Conservation (phyloP, 2,888 invertebrate species). For the Rotaria magnacalcarata region DNA sequence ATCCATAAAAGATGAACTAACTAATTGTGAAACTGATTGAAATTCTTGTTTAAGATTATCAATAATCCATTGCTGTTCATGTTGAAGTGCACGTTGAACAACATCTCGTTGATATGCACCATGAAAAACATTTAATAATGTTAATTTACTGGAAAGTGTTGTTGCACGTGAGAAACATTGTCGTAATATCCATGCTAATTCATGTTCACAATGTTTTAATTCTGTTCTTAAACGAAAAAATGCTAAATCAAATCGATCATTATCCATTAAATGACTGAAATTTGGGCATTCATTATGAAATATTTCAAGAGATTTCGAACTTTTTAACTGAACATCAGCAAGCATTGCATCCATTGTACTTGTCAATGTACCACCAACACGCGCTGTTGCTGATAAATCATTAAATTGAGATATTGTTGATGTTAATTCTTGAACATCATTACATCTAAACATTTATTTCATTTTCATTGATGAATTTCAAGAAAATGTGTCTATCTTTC, state of each 20-base stretch:
- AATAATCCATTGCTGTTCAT: conserved; percentile 42
- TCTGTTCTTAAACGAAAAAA: conserved; percentile 58
- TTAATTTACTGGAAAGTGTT: conserved; percentile 55
- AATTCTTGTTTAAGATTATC: conserved; percentile 49
- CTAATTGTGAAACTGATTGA: conserved; percentile 52
- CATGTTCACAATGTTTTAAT: conserved; percentile 55
- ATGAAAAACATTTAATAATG: conserved; percentile 59
- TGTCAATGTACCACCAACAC: conserved; percentile 58
- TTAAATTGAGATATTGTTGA: conserved; percentile 59
- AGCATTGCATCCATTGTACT: conserved; percentile 54
- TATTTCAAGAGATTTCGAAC: conserved; percentile 53
- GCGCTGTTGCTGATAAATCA: conserved; percentile 56
- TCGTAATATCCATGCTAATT: conserved; percentile 54
- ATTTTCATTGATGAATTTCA: too few relatives aligned
- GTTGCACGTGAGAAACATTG: conserved; percentile 57
- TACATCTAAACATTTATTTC: conserved; percentile 52
- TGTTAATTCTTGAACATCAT: conserved; percentile 59
- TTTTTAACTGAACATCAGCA: conserved; percentile 56
- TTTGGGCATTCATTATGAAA: conserved; percentile 55
- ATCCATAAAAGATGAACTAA: conserved; percentile 50
- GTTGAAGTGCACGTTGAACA: conserved; percentile 51
- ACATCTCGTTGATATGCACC: conserved; percentile 58
- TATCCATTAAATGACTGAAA: conserved; percentile 51
- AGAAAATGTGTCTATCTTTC: too few relatives aligned
- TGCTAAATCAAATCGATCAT: conserved; percentile 54